These are phyloP conservation scores for Exaiptasia diaphana DNA, from an alignment of 64 coral and sea anemone species.

Conservation along the genomic window DNA sequence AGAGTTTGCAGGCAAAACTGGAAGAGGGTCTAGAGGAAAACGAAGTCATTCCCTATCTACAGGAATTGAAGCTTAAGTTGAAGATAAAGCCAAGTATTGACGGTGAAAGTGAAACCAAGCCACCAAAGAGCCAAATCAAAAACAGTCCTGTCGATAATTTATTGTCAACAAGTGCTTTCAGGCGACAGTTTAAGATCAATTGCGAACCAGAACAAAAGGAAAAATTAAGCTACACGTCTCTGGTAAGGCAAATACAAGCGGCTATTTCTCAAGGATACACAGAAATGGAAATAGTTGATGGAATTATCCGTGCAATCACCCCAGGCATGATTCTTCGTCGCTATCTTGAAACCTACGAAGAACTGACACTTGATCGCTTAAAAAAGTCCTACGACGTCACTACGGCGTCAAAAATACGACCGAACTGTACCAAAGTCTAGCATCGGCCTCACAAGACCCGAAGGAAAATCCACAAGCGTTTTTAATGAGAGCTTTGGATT, in stretches of 20 bases:
- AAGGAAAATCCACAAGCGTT: background rate
- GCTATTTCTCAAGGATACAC: background rate
- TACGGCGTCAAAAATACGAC: background rate
- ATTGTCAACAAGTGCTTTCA: background rate
- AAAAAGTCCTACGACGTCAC: background rate
- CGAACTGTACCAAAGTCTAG: slow-evolving; percentile 3
- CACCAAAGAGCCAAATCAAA: background rate
- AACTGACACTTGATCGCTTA: background rate
- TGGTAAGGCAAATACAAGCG: slow-evolving; percentile 10
- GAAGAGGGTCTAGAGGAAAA: background rate
- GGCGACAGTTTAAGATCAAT: slow-evolving; percentile 54
- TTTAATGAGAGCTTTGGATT: background rate
- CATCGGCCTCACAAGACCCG: background rate
- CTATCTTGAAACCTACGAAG: slow-evolving; percentile 3
- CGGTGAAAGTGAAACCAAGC: background rate
- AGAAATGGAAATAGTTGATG: slow-evolving; percentile 52
- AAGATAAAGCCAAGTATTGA: background rate
- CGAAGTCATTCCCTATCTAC: background rate
- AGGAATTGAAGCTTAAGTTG: background rate
- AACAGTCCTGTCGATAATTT: slow-evolving; percentile 5
- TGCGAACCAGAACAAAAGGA: slow-evolving; percentile 33
- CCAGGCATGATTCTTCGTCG: slow-evolving; percentile 27
- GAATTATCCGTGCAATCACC: slow-evolving; percentile 39
- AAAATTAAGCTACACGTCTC: slow-evolving; percentile 39
- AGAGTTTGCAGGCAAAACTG: background rate